A percentile compares a stretch with the other conserved stretches of the same genome.
phyloP scores from a whole-genome alignment of 2,888 invertebrate genomes.

The Eulithis prunata region DNA sequence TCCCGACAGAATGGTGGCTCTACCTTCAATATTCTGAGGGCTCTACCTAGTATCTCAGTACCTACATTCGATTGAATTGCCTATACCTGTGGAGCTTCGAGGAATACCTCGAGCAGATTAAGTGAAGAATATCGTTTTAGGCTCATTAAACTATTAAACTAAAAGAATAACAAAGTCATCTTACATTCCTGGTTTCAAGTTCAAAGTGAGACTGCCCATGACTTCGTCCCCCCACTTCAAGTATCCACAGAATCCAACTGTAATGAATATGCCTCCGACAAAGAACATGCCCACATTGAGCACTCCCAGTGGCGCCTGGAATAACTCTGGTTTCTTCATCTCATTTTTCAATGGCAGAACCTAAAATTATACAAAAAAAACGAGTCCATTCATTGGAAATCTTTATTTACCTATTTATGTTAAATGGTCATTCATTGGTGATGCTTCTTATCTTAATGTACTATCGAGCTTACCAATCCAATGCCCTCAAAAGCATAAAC shows the following conservation, averaged over 20 bases:
- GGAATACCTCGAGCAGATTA: no score
- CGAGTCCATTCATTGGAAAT: no score
- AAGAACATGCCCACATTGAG: constrained; percentile 95
- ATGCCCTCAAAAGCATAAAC: constrained; percentile 99
- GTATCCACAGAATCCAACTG: constrained; percentile 94
- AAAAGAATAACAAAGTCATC: constrained; percentile 41
- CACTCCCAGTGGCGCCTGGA: constrained; percentile 92
- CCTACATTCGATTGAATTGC: no score
- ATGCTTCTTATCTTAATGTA: no score
- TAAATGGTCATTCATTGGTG: no score
- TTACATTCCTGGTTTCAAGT: constrained; percentile 88
- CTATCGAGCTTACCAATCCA: constrained; percentile 86
- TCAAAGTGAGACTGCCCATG: constrained; percentile 94
- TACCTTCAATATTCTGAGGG: no score
- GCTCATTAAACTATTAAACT: no score
- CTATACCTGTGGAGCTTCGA: no score
- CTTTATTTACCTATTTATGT: no score
- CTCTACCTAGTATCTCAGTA: no score
- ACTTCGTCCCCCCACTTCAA: constrained; percentile 93
- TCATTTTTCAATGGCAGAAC: constrained; percentile 97
- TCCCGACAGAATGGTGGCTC: no score
- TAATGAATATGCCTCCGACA: constrained; percentile 90
- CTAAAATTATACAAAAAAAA: constrained; percentile 66
- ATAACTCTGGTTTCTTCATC: constrained; percentile 91
- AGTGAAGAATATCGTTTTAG: no score